Evolutionary conservation across 2,888 invertebrate species (phyloP).

Genomic region (Heteropelma amictum): DNA sequence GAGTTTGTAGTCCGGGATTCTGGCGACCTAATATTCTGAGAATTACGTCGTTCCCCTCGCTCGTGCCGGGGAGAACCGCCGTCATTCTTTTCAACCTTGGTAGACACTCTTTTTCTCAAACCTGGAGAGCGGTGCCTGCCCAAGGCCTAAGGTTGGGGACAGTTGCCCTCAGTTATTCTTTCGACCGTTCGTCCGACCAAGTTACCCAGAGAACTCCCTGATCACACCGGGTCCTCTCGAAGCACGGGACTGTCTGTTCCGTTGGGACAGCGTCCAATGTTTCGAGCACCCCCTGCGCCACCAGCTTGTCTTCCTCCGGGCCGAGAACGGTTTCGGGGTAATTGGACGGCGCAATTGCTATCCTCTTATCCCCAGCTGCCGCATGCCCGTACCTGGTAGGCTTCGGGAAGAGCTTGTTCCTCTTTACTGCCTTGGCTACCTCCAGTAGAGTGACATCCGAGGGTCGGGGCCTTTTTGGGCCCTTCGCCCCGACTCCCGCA

Average conservation of each 20-base stretch:
- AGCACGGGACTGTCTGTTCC: slow-evolving; percentile 34
- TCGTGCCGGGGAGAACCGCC: background rate
- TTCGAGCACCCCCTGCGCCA: slow-evolving; percentile 7
- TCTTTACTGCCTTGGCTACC: background rate
- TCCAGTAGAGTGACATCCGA: slow-evolving; percentile 11
- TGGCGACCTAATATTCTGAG: slow-evolving; percentile 38
- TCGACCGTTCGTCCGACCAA: slow-evolving; percentile 9
- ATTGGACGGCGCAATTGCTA: background rate
- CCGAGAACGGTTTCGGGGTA: slow-evolving; percentile 4
- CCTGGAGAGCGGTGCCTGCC: background rate
- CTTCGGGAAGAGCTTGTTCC: background rate
- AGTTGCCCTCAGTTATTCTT: background rate
- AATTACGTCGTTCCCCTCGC: slow-evolving; percentile 4
- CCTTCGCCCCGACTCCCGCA: background rate
- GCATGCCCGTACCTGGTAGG: slow-evolving; percentile 5
- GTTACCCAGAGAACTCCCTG: slow-evolving; percentile 22
- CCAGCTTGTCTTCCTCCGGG: background rate
- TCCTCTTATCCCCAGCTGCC: background rate
- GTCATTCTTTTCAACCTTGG: slow-evolving; percentile 13
- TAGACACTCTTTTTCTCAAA: background rate
- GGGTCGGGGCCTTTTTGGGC: background rate
- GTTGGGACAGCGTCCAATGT: slow-evolving; percentile 1
- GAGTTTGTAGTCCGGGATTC: slow-evolving; percentile 50
- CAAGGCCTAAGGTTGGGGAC: background rate
- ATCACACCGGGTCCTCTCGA: slow-evolving; percentile 21